Evolutionary conservation across 2,113 vertebrate species (phyloP).

Genomic region (Parus major): DNA sequence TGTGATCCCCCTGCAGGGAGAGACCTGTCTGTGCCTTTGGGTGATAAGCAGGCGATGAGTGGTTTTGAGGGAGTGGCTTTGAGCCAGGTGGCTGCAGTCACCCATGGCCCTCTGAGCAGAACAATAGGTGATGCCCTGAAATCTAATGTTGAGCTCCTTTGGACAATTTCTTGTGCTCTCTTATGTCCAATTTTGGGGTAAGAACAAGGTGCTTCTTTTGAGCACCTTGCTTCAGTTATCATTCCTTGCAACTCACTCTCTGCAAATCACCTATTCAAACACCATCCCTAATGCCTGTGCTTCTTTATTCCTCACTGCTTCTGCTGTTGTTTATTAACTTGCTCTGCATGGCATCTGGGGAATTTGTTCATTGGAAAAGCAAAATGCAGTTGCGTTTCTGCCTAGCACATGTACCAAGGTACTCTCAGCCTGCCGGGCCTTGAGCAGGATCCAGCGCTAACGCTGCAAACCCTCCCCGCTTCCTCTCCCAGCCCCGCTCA

Average conservation of each 20-base stretch:
- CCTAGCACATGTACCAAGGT: not conserved
- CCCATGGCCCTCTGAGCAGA: not conserved
- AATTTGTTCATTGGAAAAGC: conserved; percentile 13
- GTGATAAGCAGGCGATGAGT: not conserved
- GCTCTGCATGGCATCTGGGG: not conserved
- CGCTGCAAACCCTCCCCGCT: conserved; percentile 17
- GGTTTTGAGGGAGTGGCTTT: not conserved
- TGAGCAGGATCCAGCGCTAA: not conserved
- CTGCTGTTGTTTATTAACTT: conserved; percentile 31
- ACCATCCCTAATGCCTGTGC: not conserved
- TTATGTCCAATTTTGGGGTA: not conserved
- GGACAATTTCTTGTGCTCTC: not conserved
- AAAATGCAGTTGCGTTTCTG: not conserved
- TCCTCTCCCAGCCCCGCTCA: not conserved
- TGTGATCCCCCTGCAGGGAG: not conserved
- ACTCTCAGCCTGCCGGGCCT: not conserved
- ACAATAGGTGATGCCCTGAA: not conserved
- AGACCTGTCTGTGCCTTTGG: not conserved
- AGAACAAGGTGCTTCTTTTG: not conserved
- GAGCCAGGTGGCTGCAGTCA: not conserved
- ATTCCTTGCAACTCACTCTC: not conserved
- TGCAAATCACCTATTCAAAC: not conserved
- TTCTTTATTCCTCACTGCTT: not conserved
- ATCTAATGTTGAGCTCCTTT: not conserved
- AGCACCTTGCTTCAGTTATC: not conserved